Percentiles rank a stretch among this genome's conserved stretches.
These are phyloP conservation scores for Horisme vitalbata DNA, from an alignment of 2,888 invertebrate species.

Conservation along the genomic window DNA sequence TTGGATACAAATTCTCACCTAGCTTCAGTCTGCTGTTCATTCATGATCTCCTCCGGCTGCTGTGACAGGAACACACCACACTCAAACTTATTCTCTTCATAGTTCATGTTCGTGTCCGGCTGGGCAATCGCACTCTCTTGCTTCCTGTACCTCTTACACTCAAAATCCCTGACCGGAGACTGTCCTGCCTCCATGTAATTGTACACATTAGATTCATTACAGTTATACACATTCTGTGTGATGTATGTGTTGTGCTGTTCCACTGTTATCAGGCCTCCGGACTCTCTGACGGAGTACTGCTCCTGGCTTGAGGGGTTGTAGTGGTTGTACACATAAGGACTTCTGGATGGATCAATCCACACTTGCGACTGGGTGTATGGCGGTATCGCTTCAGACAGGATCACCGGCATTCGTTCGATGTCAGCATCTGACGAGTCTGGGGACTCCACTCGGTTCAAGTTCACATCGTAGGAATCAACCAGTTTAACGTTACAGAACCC, in stretches of 20 bases:
- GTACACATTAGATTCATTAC: conserved; percentile 54
- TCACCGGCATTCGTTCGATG: conserved; percentile 41
- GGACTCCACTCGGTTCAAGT: conserved; percentile 23
- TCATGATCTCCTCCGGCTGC: conserved; percentile 58
- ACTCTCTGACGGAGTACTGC: conserved; percentile 47
- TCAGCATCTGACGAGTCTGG: conserved; percentile 10
- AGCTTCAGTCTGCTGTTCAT: conserved; percentile 52
- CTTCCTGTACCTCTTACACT: conserved; percentile 49
- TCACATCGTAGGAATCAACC: conserved; percentile 51
- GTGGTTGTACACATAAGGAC: conserved; percentile 65
- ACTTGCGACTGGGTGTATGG: conserved; percentile 59
- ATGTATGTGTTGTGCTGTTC: conserved; percentile 66
- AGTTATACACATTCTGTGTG: conserved; percentile 66
- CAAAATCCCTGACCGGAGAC: conserved; percentile 33
- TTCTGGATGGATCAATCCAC: conserved; percentile 68
- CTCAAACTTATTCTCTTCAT: conserved; percentile 61
- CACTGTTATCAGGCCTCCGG: conserved; percentile 51
- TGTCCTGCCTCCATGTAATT: conserved; percentile 47
- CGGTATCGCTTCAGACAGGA: conserved; percentile 45
- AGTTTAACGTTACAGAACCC: conserved; percentile 67
- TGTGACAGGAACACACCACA: conserved; percentile 63
- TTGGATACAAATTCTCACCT: conserved; percentile 15
- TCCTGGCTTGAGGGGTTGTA: conserved; percentile 48
- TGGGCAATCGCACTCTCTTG: conserved; percentile 29
- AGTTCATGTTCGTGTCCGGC: conserved; percentile 36